A percentile compares a stretch with the other conserved stretches of the same genome.
Evolutionary conservation across 2,113 vertebrate species (phyloP).

Genomic region (Cyanocitta stelleri): DNA sequence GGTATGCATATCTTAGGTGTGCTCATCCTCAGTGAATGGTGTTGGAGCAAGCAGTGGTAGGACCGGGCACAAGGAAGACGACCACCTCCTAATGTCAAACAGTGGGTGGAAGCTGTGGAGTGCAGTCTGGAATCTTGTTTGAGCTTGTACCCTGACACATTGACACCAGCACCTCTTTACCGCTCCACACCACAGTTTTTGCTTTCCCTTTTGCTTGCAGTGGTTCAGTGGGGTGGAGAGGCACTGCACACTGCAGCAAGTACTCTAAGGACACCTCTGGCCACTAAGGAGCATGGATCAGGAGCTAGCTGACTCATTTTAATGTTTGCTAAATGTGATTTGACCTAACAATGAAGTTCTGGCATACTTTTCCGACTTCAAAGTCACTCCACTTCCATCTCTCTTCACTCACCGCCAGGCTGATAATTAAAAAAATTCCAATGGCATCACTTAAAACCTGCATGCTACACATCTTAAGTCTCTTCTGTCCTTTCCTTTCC

Average conservation of each 20-base stretch:
- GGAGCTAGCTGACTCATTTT: not conserved
- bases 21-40: not conserved
- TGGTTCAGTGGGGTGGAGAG: not conserved
- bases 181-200: fast-evolving
- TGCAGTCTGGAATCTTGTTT: not conserved
- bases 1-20: not conserved
- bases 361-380: not conserved
- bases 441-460: not conserved
- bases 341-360: not conserved
- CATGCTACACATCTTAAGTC: not conserved
- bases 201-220: not conserved
- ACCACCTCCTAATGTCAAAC: not conserved
- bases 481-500: not conserved
- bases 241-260: not conserved
- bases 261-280: not conserved
- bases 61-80: not conserved
- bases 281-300: not conserved
- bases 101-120: not conserved
- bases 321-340: not conserved
- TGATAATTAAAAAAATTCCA: not conserved
- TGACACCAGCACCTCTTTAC: not conserved
- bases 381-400: not conserved
- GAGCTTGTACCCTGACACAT: not conserved
- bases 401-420: not conserved
- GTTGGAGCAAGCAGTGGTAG: not conserved